phyloP scores from a whole-genome alignment of 1,140 invertebrate genomes.

The Procambarus virginalis region DNA sequence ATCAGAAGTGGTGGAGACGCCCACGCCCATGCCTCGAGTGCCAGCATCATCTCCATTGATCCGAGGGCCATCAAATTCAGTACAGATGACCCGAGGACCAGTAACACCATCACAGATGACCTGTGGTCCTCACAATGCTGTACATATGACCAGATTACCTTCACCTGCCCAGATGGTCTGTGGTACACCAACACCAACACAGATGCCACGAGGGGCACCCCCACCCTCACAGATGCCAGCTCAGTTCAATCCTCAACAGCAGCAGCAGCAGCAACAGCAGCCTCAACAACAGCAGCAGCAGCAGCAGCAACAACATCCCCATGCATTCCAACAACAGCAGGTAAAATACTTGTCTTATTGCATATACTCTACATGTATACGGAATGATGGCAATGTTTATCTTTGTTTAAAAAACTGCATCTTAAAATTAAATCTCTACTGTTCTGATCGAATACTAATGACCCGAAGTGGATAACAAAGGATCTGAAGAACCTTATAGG shows the following conservation, averaged over 20 bases:
- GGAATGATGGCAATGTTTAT: too few species aligned
- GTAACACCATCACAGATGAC: constrained; percentile 43
- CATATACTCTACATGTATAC: too few species aligned
- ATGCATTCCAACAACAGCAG: constrained; percentile 53
- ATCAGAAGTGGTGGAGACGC: constrained; percentile 28
- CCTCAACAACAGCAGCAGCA: constrained; percentile 28
- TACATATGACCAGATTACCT: constrained; percentile 52
- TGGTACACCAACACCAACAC: constrained; percentile 54
- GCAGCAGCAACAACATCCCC: constrained; percentile 49
- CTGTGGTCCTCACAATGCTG: constrained; percentile 29
- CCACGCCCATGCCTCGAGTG: neutral
- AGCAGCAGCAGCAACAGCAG: constrained; percentile 28
- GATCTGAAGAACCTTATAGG: too few species aligned
- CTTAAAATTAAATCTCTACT: too few species aligned
- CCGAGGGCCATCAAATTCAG: constrained; percentile 15
- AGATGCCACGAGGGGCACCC: constrained; percentile 24
- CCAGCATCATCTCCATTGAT: constrained; percentile 37
- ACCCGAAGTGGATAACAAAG: too few species aligned
- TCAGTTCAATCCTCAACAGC: constrained; percentile 28
- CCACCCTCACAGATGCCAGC: constrained; percentile 39
- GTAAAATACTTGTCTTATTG: neutral
- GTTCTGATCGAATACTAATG: too few species aligned
- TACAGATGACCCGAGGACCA: constrained; percentile 31
- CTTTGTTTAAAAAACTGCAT: too few species aligned
- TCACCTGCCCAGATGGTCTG: constrained; percentile 55